Conservation (phyloP, 2,797 vertebrate species). For the Pseudomugil gertrudae region DNA sequence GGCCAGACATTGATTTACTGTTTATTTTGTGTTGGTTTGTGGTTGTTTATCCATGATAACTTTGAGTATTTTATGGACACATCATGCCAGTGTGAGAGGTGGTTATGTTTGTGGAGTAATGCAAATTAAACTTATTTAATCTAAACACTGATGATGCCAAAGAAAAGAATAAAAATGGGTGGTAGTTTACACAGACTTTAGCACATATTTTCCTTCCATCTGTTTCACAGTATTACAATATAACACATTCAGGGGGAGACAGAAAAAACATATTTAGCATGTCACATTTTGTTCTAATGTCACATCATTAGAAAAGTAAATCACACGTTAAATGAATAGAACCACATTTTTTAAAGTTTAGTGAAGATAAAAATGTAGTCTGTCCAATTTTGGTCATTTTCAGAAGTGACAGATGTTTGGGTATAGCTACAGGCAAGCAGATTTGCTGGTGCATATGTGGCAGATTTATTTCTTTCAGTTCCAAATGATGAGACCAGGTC, state of each 20-base stretch:
- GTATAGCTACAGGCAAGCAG: no score
- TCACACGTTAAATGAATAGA: constrained; percentile 12
- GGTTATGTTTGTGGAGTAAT: constrained; percentile 14
- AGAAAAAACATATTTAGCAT: constrained; percentile 27
- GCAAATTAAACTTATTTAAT: constrained; percentile 31
- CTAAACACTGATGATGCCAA: constrained; percentile 20
- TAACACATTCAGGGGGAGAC: constrained; percentile 34
- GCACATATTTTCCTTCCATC: constrained; percentile 36
- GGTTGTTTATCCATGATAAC: constrained; percentile 20
- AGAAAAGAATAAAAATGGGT: neutral
- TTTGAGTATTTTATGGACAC: constrained; percentile 21
- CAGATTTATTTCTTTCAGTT: no score
- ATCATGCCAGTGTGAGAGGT: constrained; percentile 12
- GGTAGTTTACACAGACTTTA: constrained; percentile 12
- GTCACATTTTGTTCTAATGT: constrained; percentile 39
- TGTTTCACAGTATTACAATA: constrained; percentile 40
- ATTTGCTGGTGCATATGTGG: no score
- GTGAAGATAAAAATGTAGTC: neutral
- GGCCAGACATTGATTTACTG: constrained; percentile 28
- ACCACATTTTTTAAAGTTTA: neutral
- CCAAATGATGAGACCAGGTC: no score
- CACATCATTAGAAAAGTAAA: constrained; percentile 39
- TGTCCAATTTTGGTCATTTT: neutral
- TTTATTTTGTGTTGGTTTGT: constrained; percentile 16
- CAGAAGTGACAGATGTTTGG: no score